These are phyloP conservation scores for Aleiodes sp. DNA, from an alignment of 1,140 invertebrate species.

Conservation along the genomic window DNA sequence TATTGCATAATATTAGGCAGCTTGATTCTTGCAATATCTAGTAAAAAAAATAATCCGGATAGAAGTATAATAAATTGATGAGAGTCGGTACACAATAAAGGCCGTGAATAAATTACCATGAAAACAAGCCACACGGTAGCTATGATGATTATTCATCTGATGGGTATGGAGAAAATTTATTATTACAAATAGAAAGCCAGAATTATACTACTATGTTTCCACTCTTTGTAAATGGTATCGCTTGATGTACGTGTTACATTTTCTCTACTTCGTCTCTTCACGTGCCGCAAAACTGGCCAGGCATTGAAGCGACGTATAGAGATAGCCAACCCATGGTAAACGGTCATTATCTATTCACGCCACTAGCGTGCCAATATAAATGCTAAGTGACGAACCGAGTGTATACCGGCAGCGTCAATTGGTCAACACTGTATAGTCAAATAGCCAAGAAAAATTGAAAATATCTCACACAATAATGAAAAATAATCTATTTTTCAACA, in stretches of 20 bases:
- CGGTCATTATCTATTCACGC: constrained; percentile 44
- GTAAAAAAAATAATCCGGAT: neutral
- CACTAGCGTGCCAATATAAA: constrained; percentile 42
- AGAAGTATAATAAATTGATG: neutral
- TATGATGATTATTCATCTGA: neutral
- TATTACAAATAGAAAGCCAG: neutral
- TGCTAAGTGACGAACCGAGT: constrained; percentile 36
- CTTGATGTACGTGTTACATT: constrained; percentile 3
- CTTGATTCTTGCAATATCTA: no score
- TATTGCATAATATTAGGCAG: no score
- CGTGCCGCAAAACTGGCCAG: constrained; percentile 22
- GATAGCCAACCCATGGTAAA: constrained; percentile 36
- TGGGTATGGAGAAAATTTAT: neutral
- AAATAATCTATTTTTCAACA: neutral
- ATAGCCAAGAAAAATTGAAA: neutral
- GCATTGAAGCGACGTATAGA: constrained; percentile 22
- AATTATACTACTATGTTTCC: neutral
- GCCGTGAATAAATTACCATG: neutral
- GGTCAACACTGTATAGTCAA: constrained; percentile 20
- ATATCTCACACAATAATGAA: neutral
- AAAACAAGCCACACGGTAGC: neutral
- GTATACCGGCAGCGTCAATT: constrained; percentile 33
- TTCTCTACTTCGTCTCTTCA: constrained; percentile 16
- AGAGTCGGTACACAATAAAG: neutral
- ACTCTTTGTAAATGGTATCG: neutral